Evolutionary conservation across 2,797 vertebrate species (phyloP), one percentile per base, ranked within the genome.

Genomic region (Menidia menidia): DNA sequence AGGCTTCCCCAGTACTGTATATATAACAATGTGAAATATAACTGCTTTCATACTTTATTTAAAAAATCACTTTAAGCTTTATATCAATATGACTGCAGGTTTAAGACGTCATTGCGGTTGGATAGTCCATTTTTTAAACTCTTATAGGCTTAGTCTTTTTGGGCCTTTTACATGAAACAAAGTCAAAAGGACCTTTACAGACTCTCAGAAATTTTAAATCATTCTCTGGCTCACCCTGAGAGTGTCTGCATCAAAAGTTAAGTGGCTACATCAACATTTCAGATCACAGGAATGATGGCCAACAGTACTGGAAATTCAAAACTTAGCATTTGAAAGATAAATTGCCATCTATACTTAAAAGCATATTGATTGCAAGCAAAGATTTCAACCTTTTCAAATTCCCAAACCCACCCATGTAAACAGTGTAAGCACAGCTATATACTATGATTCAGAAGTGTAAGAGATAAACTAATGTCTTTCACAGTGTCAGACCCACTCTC

Each of bases 401-500:
- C 15, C 31, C 31, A 54, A 56, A 47, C 55, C 41, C 33, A 13
- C 11, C 8, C 18, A 33, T 65, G 19, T 64, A 15, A 16, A 14
- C 45, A 43, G 30, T 58, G 43, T 56, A 44, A 58, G 72, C 61
- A 43, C 50, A 60, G 19, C 45, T 19, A 8, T 4, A 43, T 59
- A 41, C 50, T 43, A 25, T 64, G 31, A 53, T 52, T 71, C 55
- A 60, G 32, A 64, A 44, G 42, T 57, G 16, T 44, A 25, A 58
- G 58, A 53, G 31, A 73, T 59, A 56, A 33, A 64, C 54, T 62
- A 13, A 63, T 45, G 59, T 77, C 45, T 68, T 53, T 76, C 56
- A 51, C 69, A 75, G 6, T 77, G 25, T 73, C 71, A 60, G 63
- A 77, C 75, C 83, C 79, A 43, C 61, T 71, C 45, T 73, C 66